phyloP scores from a whole-genome alignment of 2,797 vertebrate genomes.

The Pterois miles region DNA sequence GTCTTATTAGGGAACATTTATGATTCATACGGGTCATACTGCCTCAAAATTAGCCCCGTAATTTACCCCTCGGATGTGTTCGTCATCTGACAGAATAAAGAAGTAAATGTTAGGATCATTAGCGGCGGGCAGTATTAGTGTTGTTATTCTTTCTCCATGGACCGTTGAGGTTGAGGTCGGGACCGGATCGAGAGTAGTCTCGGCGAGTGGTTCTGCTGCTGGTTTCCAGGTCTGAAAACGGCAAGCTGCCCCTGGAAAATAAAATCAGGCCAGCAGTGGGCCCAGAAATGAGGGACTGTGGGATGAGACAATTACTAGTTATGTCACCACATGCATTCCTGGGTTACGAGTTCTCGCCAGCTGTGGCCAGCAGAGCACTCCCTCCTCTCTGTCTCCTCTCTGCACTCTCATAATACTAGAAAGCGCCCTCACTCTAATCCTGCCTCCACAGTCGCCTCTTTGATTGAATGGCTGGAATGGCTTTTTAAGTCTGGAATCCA shows the following conservation, averaged over 20 bases:
- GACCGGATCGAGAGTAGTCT: slow-evolving; percentile 55
- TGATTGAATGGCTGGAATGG: background rate
- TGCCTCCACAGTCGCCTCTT: slow-evolving; percentile 10
- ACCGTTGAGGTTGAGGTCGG: slow-evolving; percentile 60
- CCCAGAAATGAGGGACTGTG: slow-evolving; percentile 75
- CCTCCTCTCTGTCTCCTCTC: slow-evolving; percentile 56
- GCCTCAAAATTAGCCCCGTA: slow-evolving; percentile 65
- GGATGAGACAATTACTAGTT: slow-evolving; percentile 83
- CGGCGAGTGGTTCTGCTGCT: slow-evolving; percentile 40
- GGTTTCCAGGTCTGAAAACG: slow-evolving; percentile 73
- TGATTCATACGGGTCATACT: slow-evolving; percentile 64
- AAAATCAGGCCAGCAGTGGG: slow-evolving; percentile 63
- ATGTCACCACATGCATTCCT: slow-evolving; percentile 82
- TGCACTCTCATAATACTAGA: slow-evolving; percentile 55
- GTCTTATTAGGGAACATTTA: slow-evolving; percentile 67
- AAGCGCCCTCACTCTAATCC: slow-evolving; percentile 32
- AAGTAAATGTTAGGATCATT: slow-evolving; percentile 71
- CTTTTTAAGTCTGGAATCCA: background rate
- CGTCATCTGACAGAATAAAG: slow-evolving; percentile 60
- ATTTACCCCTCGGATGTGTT: slow-evolving; percentile 65
- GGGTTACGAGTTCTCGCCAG: slow-evolving; percentile 77
- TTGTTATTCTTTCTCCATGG: slow-evolving; percentile 70
- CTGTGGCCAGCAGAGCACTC: slow-evolving; percentile 69
- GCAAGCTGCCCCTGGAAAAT: slow-evolving; percentile 68
- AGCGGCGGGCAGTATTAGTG: slow-evolving; percentile 67